Base-by-base conservation (phyloP, 2,113 vertebrate species). In the Peromyscus californicus region DNA sequence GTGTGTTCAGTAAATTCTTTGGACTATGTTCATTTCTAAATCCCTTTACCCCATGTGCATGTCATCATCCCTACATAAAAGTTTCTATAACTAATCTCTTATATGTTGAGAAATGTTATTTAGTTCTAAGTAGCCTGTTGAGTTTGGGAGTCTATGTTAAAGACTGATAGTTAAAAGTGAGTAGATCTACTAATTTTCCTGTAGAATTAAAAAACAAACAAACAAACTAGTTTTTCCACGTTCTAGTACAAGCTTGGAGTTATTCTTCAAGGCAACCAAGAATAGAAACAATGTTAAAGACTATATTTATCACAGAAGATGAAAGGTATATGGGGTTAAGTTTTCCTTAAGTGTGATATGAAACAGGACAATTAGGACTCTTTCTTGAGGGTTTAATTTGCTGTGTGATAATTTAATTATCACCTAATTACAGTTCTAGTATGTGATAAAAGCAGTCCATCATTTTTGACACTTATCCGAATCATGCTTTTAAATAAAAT, bases 401-500 rank as follows among this genome's bases (percentile, higher is more conserved):
- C 17, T 84, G 13, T 83, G 51, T 90, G 51, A 86, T 84, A 87
- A 94, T 92, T 95, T 75, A 95, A 72, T 83, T 63, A 85, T 90
- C 63, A 90, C 70, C 61, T 90, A 93, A 90, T 92, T 93, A 59
- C 7, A 26, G 75, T 95, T 96, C 29, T 36, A 80, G 75, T 83
- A 91, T 80, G 72, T 93, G 69, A 84, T 74, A 42, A 93, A 96
- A 74, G 67, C 78, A 86, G 69, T 24, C 13, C 86, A 94, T 96
- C 24, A 39, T 79, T 91, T 95, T 75, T 84, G 54, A 88, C 76
- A 67, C 4, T 48, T 78, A 88, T 42, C 70, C 48, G 95, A 89
- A 87, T 89, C 39, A 94, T 83, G 39, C 48, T 92, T 54, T 72
- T 61, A 61, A n/a, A 61, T 79, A 69, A 86, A 45, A 21, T 26